Conservation (phyloP, 2,888 invertebrate species). For the Andrena dorsata region DNA sequence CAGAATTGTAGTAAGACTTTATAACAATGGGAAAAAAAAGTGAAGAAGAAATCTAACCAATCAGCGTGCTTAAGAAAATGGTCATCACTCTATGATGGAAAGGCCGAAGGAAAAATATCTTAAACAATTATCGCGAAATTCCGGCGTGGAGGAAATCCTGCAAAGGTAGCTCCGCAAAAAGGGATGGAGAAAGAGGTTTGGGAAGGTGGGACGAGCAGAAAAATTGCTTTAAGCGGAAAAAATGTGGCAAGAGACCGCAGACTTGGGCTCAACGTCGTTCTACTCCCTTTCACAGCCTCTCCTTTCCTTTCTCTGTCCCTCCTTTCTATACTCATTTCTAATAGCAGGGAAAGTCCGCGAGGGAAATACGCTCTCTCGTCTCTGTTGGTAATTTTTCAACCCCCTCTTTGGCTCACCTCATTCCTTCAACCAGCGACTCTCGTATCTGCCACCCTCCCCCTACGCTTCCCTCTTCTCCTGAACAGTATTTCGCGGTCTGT, state of each 20-base stretch:
- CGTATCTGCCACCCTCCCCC: constrained; percentile 41
- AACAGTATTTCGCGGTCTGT: constrained; percentile 50
- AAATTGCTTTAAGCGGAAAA: constrained; percentile 75
- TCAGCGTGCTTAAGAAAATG: constrained; percentile 67
- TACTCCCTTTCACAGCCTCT: constrained; percentile 28
- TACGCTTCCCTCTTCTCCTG: background rate
- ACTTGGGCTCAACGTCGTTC: constrained; percentile 44
- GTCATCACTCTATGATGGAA: constrained; percentile 36
- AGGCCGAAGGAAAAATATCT: constrained; percentile 61
- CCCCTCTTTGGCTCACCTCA: constrained; percentile 65
- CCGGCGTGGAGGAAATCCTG: constrained; percentile 37
- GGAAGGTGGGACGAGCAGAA: constrained; percentile 62
- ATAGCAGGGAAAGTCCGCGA: constrained; percentile 40
- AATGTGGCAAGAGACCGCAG: constrained; percentile 59
- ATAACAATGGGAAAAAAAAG: background rate
- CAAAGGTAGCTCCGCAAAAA: constrained; percentile 22
- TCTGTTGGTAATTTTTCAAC: constrained; percentile 74
- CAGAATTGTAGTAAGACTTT: background rate
- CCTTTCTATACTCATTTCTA: constrained; percentile 42
- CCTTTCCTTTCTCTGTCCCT: background rate
- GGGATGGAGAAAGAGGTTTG: constrained; percentile 42
- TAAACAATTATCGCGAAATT: constrained; percentile 74
- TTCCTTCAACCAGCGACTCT: constrained; percentile 53
- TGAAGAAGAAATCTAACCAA: constrained; percentile 67
- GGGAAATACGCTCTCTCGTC: constrained; percentile 60